Conservation (phyloP, 2,113 vertebrate genomes). For the Myiagra hebetior region DNA sequence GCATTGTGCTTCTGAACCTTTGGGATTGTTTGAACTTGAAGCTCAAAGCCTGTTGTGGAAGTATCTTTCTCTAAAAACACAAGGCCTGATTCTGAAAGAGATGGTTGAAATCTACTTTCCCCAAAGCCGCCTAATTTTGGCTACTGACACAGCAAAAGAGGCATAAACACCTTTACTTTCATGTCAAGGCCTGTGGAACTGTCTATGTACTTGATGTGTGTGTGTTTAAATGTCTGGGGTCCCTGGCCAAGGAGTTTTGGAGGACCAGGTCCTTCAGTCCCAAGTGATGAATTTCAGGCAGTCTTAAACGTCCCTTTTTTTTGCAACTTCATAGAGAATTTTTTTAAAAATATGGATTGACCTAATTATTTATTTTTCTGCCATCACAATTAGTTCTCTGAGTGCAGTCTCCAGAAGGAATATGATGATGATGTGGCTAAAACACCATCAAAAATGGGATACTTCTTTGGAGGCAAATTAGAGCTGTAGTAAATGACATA, state of each 20-base stretch:
- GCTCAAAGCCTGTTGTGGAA: background rate
- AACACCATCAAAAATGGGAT: background rate
- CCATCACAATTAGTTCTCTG: background rate
- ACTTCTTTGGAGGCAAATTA: background rate
- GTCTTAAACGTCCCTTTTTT: background rate
- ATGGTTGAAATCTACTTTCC: background rate
- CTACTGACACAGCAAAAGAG: background rate
- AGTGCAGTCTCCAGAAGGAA: background rate
- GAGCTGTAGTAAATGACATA: background rate
- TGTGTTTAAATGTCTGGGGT: background rate
- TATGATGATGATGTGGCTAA: background rate
- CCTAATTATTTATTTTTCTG: background rate
- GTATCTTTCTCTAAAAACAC: background rate
- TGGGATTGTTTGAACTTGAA: background rate
- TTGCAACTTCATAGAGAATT: background rate
- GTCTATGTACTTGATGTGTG: background rate
- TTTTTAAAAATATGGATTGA: accelerated
- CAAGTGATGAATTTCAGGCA: background rate
- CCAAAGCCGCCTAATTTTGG: background rate
- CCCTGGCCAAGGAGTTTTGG: background rate
- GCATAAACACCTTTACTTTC: background rate
- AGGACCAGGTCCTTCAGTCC: background rate
- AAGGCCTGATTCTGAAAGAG: background rate
- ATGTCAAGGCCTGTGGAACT: background rate
- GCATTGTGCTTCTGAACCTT: background rate